These are phyloP conservation scores for Romanogobio albipinnatus DNA, from an alignment of 2,113 vertebrate genomes.

Conservation along the genomic window DNA sequence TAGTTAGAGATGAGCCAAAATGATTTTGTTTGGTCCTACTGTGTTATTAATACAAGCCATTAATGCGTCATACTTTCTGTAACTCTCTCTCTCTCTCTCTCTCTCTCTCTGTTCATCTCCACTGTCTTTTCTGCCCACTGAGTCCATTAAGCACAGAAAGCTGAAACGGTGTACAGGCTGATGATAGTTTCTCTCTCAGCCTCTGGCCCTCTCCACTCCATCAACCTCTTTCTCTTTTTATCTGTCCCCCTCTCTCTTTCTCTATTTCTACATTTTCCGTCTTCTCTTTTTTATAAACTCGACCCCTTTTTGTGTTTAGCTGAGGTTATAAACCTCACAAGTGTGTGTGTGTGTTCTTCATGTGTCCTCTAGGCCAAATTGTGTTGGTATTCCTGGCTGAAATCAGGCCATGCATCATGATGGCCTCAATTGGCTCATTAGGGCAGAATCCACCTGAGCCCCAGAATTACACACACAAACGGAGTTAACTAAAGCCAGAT, in stretches of 20 bases:
- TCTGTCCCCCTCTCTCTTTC: constrained; percentile 23
- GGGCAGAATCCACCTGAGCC: constrained; percentile 59
- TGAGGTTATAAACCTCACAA: constrained; percentile 38
- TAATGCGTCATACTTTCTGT: constrained; percentile 47
- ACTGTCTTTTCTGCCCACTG: constrained; percentile 51
- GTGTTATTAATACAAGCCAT: constrained; percentile 61
- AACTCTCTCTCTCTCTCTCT: constrained; percentile 42
- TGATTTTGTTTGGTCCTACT: constrained; percentile 54
- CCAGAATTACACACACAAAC: constrained; percentile 39
- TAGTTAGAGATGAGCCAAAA: constrained; percentile 38
- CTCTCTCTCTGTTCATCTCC: constrained; percentile 29
- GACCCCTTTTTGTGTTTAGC: constrained; percentile 31
- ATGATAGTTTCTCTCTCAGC: constrained; percentile 55
- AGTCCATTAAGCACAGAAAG: constrained; percentile 61
- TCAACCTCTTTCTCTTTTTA: constrained; percentile 51
- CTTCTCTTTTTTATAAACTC: constrained; percentile 34
- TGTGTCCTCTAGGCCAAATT: constrained; percentile 47
- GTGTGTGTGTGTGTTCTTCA: constrained; percentile 34
- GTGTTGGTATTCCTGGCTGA: constrained; percentile 54
- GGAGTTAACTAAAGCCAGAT: constrained; percentile 13
- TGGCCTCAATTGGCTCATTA: constrained; percentile 54
- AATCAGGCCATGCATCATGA: constrained; percentile 58
- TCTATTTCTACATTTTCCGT: constrained; percentile 32
- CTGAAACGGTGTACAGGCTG: constrained; percentile 50
- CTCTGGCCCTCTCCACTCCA: constrained; percentile 52